Evolutionary conservation across 2,888 invertebrate species (phyloP), one percentile per base, ranked within the genome.

Genomic region (Cephus rjabovi): DNA sequence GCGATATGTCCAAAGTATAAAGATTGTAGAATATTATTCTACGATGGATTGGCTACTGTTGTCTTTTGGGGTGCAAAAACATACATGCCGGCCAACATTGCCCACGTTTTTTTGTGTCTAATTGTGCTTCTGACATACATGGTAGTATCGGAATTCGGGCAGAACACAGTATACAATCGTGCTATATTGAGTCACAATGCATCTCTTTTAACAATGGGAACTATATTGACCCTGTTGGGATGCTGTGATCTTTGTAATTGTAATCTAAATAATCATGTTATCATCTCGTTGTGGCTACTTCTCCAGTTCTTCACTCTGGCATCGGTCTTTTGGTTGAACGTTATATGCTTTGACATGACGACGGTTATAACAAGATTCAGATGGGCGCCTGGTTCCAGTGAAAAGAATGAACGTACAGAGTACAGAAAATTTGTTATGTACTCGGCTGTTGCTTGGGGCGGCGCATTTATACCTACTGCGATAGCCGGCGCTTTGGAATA

Each of bases 281-380:
- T 76, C 37, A 82, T 84, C 9, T 73, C 84, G 11, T 31, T 86
- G 0, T 88, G 87, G 87, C 77, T 88, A 34, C 74, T 74, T 6
- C 78, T 87, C 33, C 89, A 88, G 76, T 89, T 82, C 68, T 88
- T 88, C 73, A 86, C 89, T 9, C 80, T 86, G n/a, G 80, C 89
- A 9, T 86, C 88, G 0, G 86, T 86, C 0, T 88, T 88, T 40
- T 89, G 88, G 88, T 79, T 89, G 12, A 89, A 89, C 76, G 84
- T 87, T 6, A 84, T 89, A n/a, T 87, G 88, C 56, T 86, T 87
- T 77, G 87, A 88, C 75, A 88, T 89, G 87, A 88, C 87, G 4
- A 68, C 86, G 70, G 85, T 84, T 11, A 88, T 89, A 73, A 88
- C 86, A 11, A 80, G 83, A 33, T 87, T 88, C 33, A 84, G 83